Evolutionary conservation across 2,888 invertebrate species (phyloP).

Genomic region (Callinectes sapidus): DNA sequence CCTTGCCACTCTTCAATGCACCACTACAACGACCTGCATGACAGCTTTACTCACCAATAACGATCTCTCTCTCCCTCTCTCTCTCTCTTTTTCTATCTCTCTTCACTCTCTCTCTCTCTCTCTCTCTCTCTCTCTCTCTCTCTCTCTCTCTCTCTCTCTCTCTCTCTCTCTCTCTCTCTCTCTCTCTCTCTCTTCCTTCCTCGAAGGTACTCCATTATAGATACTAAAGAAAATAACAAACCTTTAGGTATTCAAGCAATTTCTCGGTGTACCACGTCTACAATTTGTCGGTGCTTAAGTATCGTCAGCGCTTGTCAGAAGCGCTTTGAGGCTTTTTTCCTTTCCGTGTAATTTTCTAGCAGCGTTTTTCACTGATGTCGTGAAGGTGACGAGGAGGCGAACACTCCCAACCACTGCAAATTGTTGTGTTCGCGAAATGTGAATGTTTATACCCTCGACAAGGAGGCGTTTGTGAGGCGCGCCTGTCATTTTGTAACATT

Average conservation of each 20-base stretch:
- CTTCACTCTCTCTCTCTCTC: conserved; percentile 19
- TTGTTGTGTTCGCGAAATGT: not conserved
- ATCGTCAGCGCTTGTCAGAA: not conserved
- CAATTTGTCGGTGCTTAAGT: not conserved
- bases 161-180: too few species aligned
- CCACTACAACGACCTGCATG: not conserved
- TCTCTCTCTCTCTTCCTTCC: conserved; percentile 5
- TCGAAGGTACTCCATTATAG: not conserved
- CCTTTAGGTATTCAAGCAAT: not conserved
- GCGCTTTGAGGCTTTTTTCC: not conserved
- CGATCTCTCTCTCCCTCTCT: conserved; percentile 3
- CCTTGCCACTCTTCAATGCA: not conserved
- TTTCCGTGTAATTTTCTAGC: not conserved
- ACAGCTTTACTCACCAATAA: not conserved
- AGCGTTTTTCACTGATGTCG: not conserved
- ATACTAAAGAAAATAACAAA: not conserved
- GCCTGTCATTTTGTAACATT: conserved; percentile 31
- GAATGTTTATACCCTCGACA: not conserved
- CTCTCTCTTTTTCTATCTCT: conserved; percentile 33
- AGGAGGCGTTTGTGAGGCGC: not conserved
- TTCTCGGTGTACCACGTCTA: not conserved
- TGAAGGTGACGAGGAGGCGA: not conserved
- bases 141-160: conserved; percentile 39
- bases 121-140: conserved; percentile 24
- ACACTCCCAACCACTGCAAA: not conserved